phyloP scores from a whole-genome alignment of 2,888 invertebrate genomes.

The Drosophila ochracea region DNA sequence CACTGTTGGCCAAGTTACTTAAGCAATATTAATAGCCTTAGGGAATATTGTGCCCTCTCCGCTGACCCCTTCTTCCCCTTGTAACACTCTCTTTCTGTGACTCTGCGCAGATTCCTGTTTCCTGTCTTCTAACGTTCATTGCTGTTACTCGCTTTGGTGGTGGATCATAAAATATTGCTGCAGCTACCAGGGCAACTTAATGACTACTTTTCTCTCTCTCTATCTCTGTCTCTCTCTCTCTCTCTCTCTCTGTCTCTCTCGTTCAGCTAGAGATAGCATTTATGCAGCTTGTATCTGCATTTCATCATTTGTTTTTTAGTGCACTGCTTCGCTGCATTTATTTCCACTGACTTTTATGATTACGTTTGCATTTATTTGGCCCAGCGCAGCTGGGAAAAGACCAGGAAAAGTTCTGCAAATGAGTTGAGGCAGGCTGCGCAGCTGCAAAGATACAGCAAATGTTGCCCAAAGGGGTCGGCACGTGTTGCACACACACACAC shows the following conservation, averaged over 20 bases:
- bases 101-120: slow-evolving; percentile 31
- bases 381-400: slow-evolving; percentile 57
- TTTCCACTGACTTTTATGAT: slow-evolving; percentile 71
- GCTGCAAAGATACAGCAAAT: slow-evolving; percentile 30
- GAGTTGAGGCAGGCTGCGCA: slow-evolving; percentile 21
- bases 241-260: neutral
- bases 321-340: slow-evolving; percentile 53
- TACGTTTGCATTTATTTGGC: slow-evolving; percentile 64
- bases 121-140: slow-evolving; percentile 25
- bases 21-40: slow-evolving; percentile 50
- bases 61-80: neutral
- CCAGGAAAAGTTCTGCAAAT: slow-evolving; percentile 51
- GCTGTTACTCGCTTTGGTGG: slow-evolving; percentile 27
- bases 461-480: slow-evolving; percentile 61
- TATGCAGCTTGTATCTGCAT: slow-evolving; percentile 27
- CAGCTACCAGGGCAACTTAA: slow-evolving; percentile 31
- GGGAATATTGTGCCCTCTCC: neutral
- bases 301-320: slow-evolving; percentile 60
- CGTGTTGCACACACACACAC: slow-evolving; percentile 56
- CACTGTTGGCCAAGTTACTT: slow-evolving; percentile 41
- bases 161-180: slow-evolving; percentile 62
- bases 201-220: slow-evolving; percentile 16
- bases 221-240: neutral
- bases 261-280: neutral
- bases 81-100: neutral